These are phyloP conservation scores for Centropus bengalensis DNA, from an alignment of 2,113 vertebrate genomes.

Conservation along the genomic window DNA sequence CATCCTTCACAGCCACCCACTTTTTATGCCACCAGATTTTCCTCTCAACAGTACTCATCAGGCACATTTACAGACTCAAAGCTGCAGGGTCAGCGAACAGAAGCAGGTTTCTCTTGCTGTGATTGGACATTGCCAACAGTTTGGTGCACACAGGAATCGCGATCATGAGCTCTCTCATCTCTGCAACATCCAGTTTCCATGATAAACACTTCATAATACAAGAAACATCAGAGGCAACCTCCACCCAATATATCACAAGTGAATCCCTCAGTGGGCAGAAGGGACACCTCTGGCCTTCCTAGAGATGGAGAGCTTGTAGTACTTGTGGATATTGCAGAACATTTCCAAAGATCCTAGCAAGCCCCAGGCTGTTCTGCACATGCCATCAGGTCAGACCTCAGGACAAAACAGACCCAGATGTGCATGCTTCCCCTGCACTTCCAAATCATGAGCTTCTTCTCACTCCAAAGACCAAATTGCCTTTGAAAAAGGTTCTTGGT, in stretches of 20 bases:
- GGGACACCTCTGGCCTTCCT: not conserved
- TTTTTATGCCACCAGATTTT: not conserved
- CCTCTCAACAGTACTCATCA: not conserved
- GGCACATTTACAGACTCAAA: not conserved
- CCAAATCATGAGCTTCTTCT: not conserved
- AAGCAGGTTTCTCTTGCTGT: not conserved
- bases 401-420: not conserved
- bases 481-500: not conserved
- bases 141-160: not conserved
- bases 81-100: not conserved
- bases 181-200: not conserved
- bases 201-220: not conserved
- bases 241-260: not conserved
- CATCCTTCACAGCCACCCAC: not conserved
- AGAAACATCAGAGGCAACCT: not conserved
- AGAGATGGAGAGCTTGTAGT: not conserved
- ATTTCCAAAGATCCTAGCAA: not conserved
- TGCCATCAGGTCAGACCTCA: not conserved
- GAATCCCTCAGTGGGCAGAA: not conserved
- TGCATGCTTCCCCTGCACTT: fast-evolving
- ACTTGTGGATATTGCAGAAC: not conserved
- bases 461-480: not conserved
- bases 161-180: fast-evolving
- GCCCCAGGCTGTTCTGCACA: not conserved
- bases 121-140: not conserved